phyloP scores from a whole-genome alignment of 2,797 vertebrate genomes.

The Carcharodon carcharias region DNA sequence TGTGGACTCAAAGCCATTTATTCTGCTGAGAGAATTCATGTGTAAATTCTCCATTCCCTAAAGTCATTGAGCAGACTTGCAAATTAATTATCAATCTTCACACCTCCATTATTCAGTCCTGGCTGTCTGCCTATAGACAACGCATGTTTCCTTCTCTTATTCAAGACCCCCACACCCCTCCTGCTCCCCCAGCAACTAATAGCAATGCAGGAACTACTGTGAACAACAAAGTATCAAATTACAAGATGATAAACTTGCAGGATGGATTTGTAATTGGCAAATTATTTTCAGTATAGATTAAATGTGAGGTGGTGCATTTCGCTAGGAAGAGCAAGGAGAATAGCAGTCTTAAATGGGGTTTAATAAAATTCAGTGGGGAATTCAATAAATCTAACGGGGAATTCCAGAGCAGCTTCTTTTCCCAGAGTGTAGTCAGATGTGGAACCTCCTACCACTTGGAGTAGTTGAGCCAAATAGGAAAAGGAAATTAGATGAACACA shows the following conservation, averaged over 20 bases:
- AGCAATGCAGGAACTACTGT: not conserved
- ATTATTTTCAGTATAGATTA: not conserved
- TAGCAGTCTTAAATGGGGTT: not conserved
- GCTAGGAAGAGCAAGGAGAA: not conserved
- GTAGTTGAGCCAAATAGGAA: not conserved
- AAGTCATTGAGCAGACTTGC: not conserved
- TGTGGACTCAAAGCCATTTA: not conserved
- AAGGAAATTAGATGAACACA: not conserved
- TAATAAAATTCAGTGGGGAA: not conserved
- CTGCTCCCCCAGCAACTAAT: not conserved
- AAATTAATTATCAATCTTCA: not conserved
- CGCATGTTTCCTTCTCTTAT: not conserved
- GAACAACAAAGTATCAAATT: not conserved
- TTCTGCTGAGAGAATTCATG: not conserved
- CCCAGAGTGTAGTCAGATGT: not conserved
- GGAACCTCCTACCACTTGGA: too few species aligned
- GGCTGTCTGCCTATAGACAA: not conserved
- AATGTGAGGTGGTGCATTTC: not conserved
- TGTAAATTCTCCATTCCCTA: not conserved
- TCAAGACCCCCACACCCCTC: too few species aligned
- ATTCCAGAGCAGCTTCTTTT: not conserved
- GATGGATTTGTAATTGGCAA: not conserved
- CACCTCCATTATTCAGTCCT: not conserved
- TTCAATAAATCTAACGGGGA: not conserved
- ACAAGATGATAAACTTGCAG: too few species aligned